A percentile compares a stretch with the other conserved stretches of the same genome.
These are phyloP conservation scores for Uloborus plumipes DNA, from an alignment of 2,888 invertebrate genomes.

Conservation along the genomic window DNA sequence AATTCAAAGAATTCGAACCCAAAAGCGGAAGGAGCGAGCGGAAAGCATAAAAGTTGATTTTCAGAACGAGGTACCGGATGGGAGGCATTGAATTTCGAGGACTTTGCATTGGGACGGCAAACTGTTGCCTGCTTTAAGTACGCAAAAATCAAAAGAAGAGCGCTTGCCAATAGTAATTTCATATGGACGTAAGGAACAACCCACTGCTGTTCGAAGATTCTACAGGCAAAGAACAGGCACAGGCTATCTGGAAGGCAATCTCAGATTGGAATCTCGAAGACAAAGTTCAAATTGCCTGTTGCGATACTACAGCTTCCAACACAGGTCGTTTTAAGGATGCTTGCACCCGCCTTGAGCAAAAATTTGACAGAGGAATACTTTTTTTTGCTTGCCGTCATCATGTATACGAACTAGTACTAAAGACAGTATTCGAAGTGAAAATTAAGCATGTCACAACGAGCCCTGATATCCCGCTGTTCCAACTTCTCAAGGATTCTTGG, in stretches of 20 bases:
- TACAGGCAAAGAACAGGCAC: slow-evolving; percentile 1
- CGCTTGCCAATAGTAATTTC: not conserved
- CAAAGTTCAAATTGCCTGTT: slow-evolving; percentile 2
- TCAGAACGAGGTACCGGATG: too few relatives aligned
- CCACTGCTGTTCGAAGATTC: not conserved
- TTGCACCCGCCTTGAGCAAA: not conserved
- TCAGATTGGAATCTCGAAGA: slow-evolving; percentile 13
- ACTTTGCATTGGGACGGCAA: not conserved
- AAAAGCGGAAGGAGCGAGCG: too few relatives aligned
- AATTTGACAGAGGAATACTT: not conserved
- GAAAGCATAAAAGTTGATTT: too few relatives aligned
- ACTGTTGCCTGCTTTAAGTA: not conserved
- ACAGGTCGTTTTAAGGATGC: not conserved
- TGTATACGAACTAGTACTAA: not conserved
- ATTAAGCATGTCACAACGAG: too few relatives aligned
- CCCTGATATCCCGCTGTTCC: too few relatives aligned
- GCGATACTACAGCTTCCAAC: slow-evolving; percentile 1
- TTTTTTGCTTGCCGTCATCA: too few relatives aligned
- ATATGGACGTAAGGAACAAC: not conserved
- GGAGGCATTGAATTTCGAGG: too few relatives aligned
- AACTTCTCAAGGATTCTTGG: too few relatives aligned
- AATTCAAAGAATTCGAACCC: too few relatives aligned
- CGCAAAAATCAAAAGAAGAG: not conserved
- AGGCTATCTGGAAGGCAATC: not conserved
- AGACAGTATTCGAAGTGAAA: not conserved